Conservation (phyloP, 2,113 vertebrate genomes). For the Naja naja region DNA sequence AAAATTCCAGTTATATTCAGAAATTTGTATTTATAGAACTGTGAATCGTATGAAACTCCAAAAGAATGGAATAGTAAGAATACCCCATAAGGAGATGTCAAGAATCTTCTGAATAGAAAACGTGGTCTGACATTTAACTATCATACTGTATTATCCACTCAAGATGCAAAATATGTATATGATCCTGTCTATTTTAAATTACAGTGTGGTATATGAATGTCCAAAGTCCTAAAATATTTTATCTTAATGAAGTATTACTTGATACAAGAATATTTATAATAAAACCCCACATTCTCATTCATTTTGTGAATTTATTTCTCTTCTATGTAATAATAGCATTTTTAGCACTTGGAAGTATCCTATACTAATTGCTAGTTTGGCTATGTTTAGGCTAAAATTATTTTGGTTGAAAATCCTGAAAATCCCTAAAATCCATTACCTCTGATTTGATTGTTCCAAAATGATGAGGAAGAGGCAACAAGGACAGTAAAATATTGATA, state of each 20-base stretch:
- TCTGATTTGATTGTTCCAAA: slow-evolving; percentile 94
- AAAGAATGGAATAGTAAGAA: not conserved
- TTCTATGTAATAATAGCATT: not conserved
- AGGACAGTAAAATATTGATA: slow-evolving; percentile 90
- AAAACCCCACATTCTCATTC: not conserved
- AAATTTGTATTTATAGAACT: not conserved
- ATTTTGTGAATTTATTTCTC: not conserved
- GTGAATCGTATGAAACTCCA: not conserved
- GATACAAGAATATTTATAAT: not conserved
- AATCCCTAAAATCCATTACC: slow-evolving; percentile 66
- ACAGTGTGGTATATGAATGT: not conserved
- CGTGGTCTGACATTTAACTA: not conserved
- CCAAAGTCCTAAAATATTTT: not conserved
- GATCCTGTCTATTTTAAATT: not conserved
- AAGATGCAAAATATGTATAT: not conserved
- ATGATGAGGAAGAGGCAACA: slow-evolving; percentile 93
- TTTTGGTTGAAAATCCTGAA: slow-evolving; percentile 5
- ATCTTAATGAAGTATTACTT: not conserved
- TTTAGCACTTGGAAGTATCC: not conserved
- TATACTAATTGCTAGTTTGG: not conserved
- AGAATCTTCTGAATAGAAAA: not conserved
- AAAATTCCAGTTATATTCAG: not conserved
- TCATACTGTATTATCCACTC: not conserved
- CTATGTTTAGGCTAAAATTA: not conserved
- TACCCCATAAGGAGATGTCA: not conserved